Base-by-base conservation (phyloP, 1,140 invertebrate species). In the Mercenaria mercenaria region DNA sequence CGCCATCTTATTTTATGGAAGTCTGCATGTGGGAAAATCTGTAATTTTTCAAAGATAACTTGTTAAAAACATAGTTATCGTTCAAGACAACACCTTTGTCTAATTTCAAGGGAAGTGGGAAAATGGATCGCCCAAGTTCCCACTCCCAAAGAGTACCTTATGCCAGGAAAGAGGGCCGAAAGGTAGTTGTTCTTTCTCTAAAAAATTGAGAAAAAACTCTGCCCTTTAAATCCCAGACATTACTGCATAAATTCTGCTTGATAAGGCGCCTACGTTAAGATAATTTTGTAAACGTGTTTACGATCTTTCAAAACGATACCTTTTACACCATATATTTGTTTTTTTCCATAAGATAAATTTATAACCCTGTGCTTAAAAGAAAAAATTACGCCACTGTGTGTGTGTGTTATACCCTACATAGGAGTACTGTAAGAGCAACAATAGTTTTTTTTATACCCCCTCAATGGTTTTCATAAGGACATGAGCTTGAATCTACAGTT, bases 1-100 rank as follows among this genome's bases (percentile, higher is more conserved):
- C 87, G 87, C 87, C 87, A 89, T 89, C 87, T 89, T 89, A 52
- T 32, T 89, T 81, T 39, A 56, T 74, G 87, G 52, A 82, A 82
- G 47, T 52, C 50, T 81, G 61, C 77, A 82, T 81, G 87, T 89
- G 87, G 8, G 74, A 82, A 89, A 39, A 50, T 26, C 29, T 18
- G 26, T 23, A 56, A 47, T 29, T 69, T 82, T 82, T 56, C 41
- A 26, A 81, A 74, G 26, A 37, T 56, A 26, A 10, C 32, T n/a
- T 20, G 26, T 26, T 52, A 74, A 34, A 47, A 29, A n/a, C 26
- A 20, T 41, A 26, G 1, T 41, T 67, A 32, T 34, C 3, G 23
- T 34, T 37, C 26, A 56, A 29, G 79, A 89, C 87, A 89, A 47
- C 64, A 20, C 37, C 8, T 41, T 47, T 2, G 15, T 88, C 41